Conservation (phyloP, 2,113 vertebrate genomes). For the Nestor notabilis region DNA sequence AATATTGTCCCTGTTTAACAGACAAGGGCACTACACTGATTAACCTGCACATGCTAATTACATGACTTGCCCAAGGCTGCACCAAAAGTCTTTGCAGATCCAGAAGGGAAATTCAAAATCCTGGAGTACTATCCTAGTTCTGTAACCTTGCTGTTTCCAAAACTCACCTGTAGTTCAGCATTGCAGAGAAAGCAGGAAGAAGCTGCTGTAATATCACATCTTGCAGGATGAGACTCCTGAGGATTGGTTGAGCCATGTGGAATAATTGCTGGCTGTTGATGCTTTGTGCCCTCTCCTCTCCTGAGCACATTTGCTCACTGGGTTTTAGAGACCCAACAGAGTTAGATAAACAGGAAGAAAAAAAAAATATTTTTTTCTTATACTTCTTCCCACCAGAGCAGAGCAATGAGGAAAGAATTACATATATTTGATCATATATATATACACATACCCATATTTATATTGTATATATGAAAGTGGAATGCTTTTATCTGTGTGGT, state of each 20-base stretch:
- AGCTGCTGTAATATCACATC: background rate
- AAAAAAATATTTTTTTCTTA: background rate
- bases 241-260: background rate
- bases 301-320: background rate
- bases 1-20: background rate
- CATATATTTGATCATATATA: background rate
- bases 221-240: background rate
- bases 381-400: background rate
- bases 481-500: background rate
- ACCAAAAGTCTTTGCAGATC: background rate
- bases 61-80: background rate
- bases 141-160: background rate
- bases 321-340: background rate
- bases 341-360: background rate
- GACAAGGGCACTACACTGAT: background rate
- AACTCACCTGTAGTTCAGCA: background rate
- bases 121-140: rapidly evolving
- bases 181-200: background rate
- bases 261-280: background rate
- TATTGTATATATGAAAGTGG: background rate
- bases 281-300: background rate
- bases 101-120: background rate
- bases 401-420: background rate
- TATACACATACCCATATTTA: background rate
- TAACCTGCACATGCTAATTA: background rate